Percentiles rank a stretch among this genome's conserved stretches.
phyloP scores from a whole-genome alignment of 23 tunicate species.

The Styela clava region DNA sequence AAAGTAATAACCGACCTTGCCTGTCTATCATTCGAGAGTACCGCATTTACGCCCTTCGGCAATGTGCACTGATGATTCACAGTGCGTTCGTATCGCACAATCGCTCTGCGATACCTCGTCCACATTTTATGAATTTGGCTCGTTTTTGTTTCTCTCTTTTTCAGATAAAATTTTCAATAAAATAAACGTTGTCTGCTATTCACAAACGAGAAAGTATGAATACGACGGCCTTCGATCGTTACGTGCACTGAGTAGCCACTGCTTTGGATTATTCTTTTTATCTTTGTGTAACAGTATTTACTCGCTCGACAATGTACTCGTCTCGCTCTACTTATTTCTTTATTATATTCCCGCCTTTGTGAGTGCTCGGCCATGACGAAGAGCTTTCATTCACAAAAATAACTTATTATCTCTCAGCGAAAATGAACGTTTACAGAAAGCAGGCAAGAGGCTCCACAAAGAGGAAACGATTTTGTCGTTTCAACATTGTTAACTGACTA shows the following conservation, averaged over 20 bases:
- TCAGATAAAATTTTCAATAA: no score
- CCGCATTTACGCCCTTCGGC: slow-evolving; percentile 36
- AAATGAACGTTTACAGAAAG: not conserved
- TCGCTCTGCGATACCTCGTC: not conserved
- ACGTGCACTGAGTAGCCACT: not conserved
- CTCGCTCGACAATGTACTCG: slow-evolving; percentile 8
- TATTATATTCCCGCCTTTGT: slow-evolving; percentile 13
- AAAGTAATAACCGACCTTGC: not conserved
- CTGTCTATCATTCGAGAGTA: not conserved
- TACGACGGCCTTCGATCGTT: not conserved
- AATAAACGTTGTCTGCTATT: not conserved
- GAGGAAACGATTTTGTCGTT: slow-evolving; percentile 8
- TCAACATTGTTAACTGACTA: slow-evolving; percentile 1
- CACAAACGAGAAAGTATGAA: not conserved
- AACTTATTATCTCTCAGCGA: not conserved
- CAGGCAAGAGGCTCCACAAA: not conserved
- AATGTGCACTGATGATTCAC: slow-evolving; percentile 11
- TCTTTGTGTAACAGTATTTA: slow-evolving; percentile 12
- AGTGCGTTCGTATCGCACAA: not conserved
- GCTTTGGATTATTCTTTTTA: not conserved
- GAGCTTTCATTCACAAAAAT: slow-evolving; percentile 36
- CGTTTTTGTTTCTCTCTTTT: not conserved
- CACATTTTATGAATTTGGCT: not conserved
- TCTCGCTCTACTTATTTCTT: slow-evolving; percentile 24
- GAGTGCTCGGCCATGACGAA: slow-evolving; percentile 15